Percentiles rank a stretch among this genome's conserved stretches.
Evolutionary conservation across 2,113 vertebrate genomes (phyloP).

Genomic region (Hippocampus barbouri): DNA sequence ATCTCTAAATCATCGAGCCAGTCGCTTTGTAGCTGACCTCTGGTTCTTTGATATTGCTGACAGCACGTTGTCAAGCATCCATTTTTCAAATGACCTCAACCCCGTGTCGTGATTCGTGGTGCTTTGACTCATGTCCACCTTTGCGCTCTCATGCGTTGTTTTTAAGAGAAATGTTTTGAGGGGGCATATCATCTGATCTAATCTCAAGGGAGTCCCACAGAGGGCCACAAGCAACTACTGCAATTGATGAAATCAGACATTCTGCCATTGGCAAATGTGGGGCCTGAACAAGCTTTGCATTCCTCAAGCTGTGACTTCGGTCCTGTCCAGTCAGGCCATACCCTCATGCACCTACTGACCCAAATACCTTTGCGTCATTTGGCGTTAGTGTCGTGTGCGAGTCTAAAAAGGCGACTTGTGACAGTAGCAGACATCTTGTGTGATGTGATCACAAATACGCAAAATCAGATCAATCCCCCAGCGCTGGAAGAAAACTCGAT

Average conservation of each 20-base stretch:
- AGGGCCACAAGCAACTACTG: background rate
- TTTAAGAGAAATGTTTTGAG: background rate
- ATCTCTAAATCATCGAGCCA: background rate
- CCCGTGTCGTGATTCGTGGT: constrained; percentile 21
- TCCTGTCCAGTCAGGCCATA: constrained; percentile 53
- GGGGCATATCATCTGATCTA: background rate
- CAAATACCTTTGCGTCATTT: constrained; percentile 35
- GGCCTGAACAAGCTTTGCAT: constrained; percentile 42
- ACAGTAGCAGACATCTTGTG: too few relatives aligned
- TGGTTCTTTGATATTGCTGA: background rate
- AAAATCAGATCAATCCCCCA: background rate
- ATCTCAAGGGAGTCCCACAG: constrained; percentile 7
- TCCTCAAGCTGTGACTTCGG: constrained; percentile 34
- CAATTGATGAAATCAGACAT: constrained; percentile 48
- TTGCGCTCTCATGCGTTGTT: constrained; percentile 6
- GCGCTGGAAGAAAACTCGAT: too few relatives aligned
- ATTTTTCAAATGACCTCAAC: constrained; percentile 11
- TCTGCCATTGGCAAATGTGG: constrained; percentile 47
- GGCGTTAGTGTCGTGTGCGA: background rate
- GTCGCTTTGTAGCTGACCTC: background rate
- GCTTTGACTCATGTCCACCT: constrained; percentile 22
- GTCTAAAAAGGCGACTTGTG: background rate
- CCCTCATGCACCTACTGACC: constrained; percentile 1
- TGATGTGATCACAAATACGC: too few relatives aligned
- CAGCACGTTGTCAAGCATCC: background rate